Evolutionary conservation across 2,888 invertebrate genomes (phyloP), one percentile per base, ranked within the genome.

Genomic region (Sipha maydis): DNA sequence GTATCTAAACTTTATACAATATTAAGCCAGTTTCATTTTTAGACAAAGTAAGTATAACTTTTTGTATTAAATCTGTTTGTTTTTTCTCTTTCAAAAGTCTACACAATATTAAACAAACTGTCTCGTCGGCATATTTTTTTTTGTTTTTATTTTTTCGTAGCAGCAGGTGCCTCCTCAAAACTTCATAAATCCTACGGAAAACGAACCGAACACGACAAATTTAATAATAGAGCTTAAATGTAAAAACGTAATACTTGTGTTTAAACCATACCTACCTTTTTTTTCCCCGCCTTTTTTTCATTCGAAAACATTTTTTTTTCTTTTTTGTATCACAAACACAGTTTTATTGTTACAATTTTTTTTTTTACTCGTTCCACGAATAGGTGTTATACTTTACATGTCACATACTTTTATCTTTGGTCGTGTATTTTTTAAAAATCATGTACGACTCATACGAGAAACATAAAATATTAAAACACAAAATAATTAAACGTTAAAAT

Each of bases 111-210:
- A 73, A 31, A 73, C 31, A 34, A 31, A 73, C 31, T 34, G 73
- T 73, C 73, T 73, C 19, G 34, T 19, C 73, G 21, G 34, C 31
- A 3, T 73, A 48, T 48, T 11, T 71, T 71, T 14, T 25, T 41
- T 76, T 41, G 17, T 2, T 76, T 41, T 38, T 9, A 3, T 76
- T 76, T n/a, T 76, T 76, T 75, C 41, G 38, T 76, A 76, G 41
- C 76, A 76, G 76, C 76, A 76, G 76, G 76, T 41, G 76, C 38
- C 76, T 76, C 41, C 41, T 9, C 76, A n/a, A 76, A 76, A 76
- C 76, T 76, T 76, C 25, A 76, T 41, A 76, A 76, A 76, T 41
- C 41, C 76, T 76, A 41, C 76, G 76, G n/a, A 41, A 76, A 76
- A 76, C 76, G 76, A n/a, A 76, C 76, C 76, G 11, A 76, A 76